Conservation (phyloP, 2,888 invertebrate species). For the Lasioglossum morio region DNA sequence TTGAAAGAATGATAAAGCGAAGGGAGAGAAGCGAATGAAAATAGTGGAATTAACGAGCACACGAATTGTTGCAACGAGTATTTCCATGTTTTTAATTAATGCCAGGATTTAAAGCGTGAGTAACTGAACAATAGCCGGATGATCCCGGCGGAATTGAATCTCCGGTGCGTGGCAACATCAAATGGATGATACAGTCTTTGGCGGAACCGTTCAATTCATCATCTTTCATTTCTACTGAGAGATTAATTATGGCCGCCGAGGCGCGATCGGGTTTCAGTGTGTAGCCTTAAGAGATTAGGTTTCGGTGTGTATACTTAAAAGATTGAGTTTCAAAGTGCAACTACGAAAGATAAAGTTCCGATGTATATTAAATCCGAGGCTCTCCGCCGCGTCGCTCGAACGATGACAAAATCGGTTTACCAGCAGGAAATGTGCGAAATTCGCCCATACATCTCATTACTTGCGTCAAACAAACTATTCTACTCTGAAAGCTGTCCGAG, state of each 20-base stretch:
- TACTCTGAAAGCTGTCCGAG: background rate
- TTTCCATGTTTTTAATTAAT: constrained; percentile 10
- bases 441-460: background rate
- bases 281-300: constrained; percentile 21
- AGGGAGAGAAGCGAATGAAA: background rate
- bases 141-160: background rate
- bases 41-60: background rate
- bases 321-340: constrained; percentile 33
- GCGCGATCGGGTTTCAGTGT: background rate
- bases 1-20: background rate
- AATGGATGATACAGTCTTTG: background rate
- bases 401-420: background rate
- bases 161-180: background rate
- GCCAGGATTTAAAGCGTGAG: background rate
- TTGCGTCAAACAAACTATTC: background rate
- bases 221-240: background rate
- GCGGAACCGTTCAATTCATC: constrained; percentile 2
- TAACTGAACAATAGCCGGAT: background rate
- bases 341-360: background rate
- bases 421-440: background rate
- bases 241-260: background rate
- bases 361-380: constrained; percentile 5
- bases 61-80: background rate
- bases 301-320: background rate
- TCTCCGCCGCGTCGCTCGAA: background rate